phyloP scores from a whole-genome alignment of 2,888 invertebrate species.

The Iselma pallidipennis region DNA sequence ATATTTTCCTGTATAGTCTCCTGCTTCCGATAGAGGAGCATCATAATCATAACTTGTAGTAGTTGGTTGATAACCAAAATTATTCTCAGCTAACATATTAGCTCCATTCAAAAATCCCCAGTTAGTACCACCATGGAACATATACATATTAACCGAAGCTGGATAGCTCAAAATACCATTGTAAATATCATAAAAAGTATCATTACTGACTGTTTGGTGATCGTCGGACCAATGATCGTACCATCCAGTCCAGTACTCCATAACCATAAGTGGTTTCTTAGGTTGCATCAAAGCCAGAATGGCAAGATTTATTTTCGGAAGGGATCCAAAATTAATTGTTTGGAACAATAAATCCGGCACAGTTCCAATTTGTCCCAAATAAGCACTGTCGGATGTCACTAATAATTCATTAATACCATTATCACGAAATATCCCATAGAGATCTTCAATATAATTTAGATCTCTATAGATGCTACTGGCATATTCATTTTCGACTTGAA shows the following conservation, averaged over 20 bases:
- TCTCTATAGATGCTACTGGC: conserved; percentile 63
- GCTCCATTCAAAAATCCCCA: conserved; percentile 64
- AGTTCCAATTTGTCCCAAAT: conserved; percentile 46
- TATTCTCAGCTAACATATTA: conserved; percentile 21
- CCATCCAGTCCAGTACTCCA: conserved; percentile 64
- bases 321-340: conserved; percentile 61
- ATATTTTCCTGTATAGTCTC: conserved; percentile 81
- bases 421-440: conserved; percentile 12
- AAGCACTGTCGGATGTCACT: conserved; percentile 59
- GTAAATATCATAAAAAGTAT: conserved; percentile 33
- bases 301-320: conserved; percentile 53
- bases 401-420: conserved; percentile 55
- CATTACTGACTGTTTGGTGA: conserved; percentile 39
- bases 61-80: conserved; percentile 43
- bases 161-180: conserved; percentile 37
- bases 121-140: conserved; percentile 90
- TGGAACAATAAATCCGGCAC: conserved; percentile 48
- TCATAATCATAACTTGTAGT: conserved; percentile 75
- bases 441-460: conserved; percentile 61
- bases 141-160: conserved; percentile 77
- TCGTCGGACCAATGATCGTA: conserved; percentile 61
- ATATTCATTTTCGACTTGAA: conserved; percentile 93
- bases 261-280: conserved; percentile 59
- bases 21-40: conserved; percentile 85
- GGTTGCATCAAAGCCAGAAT: conserved; percentile 55